Conservation (phyloP, 2,797 vertebrate genomes). For the Premnoplex brunnescens region DNA sequence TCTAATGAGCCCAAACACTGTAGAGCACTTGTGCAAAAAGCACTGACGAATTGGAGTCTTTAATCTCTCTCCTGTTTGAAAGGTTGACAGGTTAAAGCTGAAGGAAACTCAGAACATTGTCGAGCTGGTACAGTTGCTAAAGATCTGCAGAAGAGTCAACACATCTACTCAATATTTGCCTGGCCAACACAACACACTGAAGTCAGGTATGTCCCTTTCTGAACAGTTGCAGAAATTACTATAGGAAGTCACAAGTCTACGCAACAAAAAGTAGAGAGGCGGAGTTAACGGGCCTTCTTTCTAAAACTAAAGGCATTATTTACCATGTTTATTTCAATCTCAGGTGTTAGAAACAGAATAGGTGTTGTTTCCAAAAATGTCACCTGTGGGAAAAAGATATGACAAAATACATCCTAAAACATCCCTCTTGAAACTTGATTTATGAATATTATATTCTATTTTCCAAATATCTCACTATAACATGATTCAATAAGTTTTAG, state of each 20-base stretch:
- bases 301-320: background rate
- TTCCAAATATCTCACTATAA: background rate
- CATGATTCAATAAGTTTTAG: background rate
- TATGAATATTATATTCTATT: background rate
- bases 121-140: background rate
- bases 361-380: background rate
- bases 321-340: background rate
- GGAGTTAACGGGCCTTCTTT: rapidly evolving
- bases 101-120: background rate
- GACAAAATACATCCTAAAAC: background rate
- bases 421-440: background rate
- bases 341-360: rapidly evolving
- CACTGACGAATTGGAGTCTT: background rate
- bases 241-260: background rate
- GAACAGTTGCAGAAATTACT: background rate
- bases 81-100: background rate
- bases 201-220: background rate
- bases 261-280: background rate
- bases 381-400: rapidly evolving
- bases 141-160: background rate
- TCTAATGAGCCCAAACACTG: background rate
- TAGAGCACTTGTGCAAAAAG: background rate
- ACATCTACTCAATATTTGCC: background rate
- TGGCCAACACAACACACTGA: rapidly evolving
- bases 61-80: background rate